Conservation (phyloP, 1,140 invertebrate species). For the Apolygus lucorum region DNA sequence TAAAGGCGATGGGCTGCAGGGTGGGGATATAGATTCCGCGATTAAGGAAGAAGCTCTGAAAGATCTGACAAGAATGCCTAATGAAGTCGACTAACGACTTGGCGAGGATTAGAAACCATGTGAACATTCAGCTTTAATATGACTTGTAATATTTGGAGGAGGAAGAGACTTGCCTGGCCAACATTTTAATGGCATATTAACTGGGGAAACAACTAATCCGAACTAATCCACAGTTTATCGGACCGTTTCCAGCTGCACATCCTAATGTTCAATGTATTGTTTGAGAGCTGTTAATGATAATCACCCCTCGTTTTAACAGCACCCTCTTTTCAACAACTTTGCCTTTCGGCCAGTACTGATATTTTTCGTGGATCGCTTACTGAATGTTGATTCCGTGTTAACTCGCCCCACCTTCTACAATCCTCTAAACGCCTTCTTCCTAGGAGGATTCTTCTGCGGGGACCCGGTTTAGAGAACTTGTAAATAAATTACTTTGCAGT, state of each 20-base stretch:
- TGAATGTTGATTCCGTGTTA: too few species aligned
- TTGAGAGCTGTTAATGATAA: background rate
- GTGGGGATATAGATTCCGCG: background rate
- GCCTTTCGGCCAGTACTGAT: too few species aligned
- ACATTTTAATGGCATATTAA: slow-evolving; percentile 22
- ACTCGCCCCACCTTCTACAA: too few species aligned
- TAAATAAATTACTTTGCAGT: too few species aligned
- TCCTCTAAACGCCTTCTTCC: too few species aligned
- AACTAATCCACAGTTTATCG: slow-evolving; percentile 22
- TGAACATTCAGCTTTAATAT: slow-evolving; percentile 22
- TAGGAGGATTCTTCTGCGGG: too few species aligned
- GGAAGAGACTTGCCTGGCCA: background rate
- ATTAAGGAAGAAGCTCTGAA: slow-evolving; percentile 10
- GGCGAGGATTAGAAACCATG: slow-evolving; percentile 20
- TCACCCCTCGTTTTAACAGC: background rate
- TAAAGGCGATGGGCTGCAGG: background rate
- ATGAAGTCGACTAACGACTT: slow-evolving; percentile 21
- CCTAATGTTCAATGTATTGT: slow-evolving; percentile 6
- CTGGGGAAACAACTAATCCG: slow-evolving; percentile 18
- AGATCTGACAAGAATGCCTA: slow-evolving; percentile 21
- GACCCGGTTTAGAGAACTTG: too few species aligned
- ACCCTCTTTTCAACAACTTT: background rate
- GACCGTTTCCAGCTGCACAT: background rate
- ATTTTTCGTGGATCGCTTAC: too few species aligned
- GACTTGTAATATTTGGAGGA: slow-evolving; percentile 20